Evolutionary conservation across 2,797 vertebrate genomes (phyloP), one percentile per base, ranked within the genome.

Genomic region (Hydrocynus forskahlii): DNA sequence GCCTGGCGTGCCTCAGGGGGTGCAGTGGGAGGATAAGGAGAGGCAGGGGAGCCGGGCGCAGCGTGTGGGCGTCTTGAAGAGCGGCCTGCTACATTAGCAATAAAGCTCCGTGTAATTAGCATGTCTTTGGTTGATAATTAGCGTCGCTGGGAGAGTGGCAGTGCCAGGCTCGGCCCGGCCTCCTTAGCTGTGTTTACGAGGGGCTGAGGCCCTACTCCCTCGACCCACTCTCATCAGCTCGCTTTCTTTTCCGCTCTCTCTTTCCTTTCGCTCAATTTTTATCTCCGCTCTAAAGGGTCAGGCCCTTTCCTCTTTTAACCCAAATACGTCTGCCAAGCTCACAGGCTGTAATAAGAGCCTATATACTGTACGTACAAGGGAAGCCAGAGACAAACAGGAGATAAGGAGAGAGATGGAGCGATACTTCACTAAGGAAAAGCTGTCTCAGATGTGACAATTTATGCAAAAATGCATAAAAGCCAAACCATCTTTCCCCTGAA

Each of bases 101-200:
- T 95, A 95, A 96, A 95, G 93, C 93, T 94, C 93, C 93, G 90
- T 91, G 87, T 96, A 96, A 97, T 96, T 97, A 95, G 94, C 93
- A 89, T 95, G 93, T 94, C 93, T 96, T 96, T 95, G 93, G 92
- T 94, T 94, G 93, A 94, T 96, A 96, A 96, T 97, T 97, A 97
- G 93, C 91, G 88, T 93, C 93, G 90, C 93, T 92, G 89, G 93
- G 95, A 92, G 92, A 96, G 91, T 92, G 92, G 89, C 90, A 95
- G 92, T 87, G 90, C 76, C 85, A 83, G 88, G 91, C 88, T 86
- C 86, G 87, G 85, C 88, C 91, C 90, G 93, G 92, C 86, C 90
- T 93, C 93, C 86, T 90, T 88, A 93, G 92, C 92, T 87, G 93
- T 94, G 92, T 95, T 94, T 95, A 93, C 91, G 89, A 92, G 90